phyloP scores from a whole-genome alignment of 2,888 invertebrate species.

The Hypomecis atomaria region DNA sequence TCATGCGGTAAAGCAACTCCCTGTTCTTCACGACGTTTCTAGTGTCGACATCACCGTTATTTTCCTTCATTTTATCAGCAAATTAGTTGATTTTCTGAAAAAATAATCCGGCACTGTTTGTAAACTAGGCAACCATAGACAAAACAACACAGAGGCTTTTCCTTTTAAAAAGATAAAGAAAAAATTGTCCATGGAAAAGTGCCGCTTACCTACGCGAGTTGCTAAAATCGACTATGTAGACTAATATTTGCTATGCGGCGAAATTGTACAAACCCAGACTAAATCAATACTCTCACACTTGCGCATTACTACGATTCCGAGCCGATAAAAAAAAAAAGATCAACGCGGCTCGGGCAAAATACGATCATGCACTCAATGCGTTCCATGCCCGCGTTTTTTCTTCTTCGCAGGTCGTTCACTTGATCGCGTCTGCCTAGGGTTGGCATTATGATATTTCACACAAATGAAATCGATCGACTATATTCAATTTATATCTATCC shows the following conservation, averaged over 20 bases:
- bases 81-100: constrained; percentile 1
- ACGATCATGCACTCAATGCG: too few species aligned
- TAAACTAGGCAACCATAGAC: constrained; percentile 17
- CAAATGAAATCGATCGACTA: constrained; percentile 1
- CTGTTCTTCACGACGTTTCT: constrained; percentile 94
- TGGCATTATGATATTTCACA: too few species aligned
- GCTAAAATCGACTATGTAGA: constrained; percentile 19
- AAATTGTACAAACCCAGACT: neutral
- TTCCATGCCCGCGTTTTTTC: too few species aligned
- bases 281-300: constrained; percentile 25
- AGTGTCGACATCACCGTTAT: constrained; percentile 83
- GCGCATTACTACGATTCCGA: constrained; percentile 6
- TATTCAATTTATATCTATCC: neutral
- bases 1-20: constrained; percentile 94
- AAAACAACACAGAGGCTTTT: neutral
- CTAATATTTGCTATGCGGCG: neutral
- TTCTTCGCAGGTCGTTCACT: too few species aligned
- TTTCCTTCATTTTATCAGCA: constrained; percentile 69
- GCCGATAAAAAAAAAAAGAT: too few species aligned
- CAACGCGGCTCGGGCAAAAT: too few species aligned
- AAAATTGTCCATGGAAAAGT: constrained; percentile 8
- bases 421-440: too few species aligned
- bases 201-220: constrained; percentile 12
- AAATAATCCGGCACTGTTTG: constrained; percentile 20
- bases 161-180: neutral